Conservation (phyloP, 2,888 invertebrate species). For the Didymodactylos carnosus region DNA sequence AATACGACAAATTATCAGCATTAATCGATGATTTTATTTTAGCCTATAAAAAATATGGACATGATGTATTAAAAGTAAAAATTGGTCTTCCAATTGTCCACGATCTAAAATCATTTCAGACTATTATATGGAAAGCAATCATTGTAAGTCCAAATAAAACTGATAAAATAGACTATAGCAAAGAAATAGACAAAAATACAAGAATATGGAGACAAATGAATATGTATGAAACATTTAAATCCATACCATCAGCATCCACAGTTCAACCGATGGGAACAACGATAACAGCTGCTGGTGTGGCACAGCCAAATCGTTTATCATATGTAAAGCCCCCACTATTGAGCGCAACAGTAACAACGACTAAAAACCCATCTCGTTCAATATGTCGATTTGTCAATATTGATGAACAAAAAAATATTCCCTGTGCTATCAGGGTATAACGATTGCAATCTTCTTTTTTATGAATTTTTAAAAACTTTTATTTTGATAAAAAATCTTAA, state of each 20-base stretch:
- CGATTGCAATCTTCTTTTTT: background rate
- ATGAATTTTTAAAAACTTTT: no score
- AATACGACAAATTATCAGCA: conserved; percentile 28
- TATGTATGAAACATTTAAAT: background rate
- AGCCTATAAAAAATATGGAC: conserved; percentile 28
- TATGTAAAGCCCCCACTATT: background rate
- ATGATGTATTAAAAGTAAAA: conserved; percentile 29
- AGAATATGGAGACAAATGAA: background rate
- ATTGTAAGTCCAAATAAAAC: background rate
- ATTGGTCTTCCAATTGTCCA: conserved; percentile 31
- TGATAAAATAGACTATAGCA: background rate
- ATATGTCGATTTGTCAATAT: background rate
- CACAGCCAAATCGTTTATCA: background rate
- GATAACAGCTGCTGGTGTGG: background rate
- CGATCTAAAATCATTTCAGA: conserved; percentile 31
- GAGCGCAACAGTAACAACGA: background rate
- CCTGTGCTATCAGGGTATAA: background rate
- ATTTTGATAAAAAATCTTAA: background rate
- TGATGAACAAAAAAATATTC: background rate
- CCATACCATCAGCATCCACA: background rate
- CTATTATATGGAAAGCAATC: conserved; percentile 29
- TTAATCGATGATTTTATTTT: conserved; percentile 27
- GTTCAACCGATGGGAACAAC: background rate
- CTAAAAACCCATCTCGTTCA: background rate
- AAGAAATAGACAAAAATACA: background rate